These are phyloP conservation scores for Drosophila mayri DNA, from an alignment of 1,140 invertebrate species.

Conservation along the genomic window DNA sequence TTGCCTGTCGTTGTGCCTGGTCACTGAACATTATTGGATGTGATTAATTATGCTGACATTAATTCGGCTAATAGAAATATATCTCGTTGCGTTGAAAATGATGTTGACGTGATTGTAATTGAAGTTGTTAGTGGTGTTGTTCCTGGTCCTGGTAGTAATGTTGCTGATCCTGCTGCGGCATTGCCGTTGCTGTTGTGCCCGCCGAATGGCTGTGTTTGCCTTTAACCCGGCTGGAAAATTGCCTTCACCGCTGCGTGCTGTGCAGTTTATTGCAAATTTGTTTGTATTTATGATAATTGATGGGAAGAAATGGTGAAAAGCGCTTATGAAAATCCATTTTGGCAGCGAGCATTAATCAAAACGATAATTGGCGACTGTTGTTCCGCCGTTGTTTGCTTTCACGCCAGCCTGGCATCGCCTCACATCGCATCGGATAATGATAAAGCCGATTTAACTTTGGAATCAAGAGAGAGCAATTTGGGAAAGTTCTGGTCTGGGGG, in stretches of 20 bases:
- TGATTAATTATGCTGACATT: conserved; percentile 84
- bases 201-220: conserved; percentile 62
- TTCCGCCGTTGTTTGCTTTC: conserved; percentile 57
- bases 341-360: conserved; percentile 74
- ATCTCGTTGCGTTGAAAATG: conserved; percentile 81
- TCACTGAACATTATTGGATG: conserved; percentile 65
- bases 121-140: conserved; percentile 63
- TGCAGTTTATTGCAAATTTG: conserved; percentile 83
- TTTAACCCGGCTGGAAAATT: conserved; percentile 75
- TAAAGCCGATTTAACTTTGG: conserved; percentile 28
- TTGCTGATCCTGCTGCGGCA: conserved; percentile 31
- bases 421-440: conserved; percentile 32
- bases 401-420: conserved; percentile 33
- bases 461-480: conserved; percentile 21
- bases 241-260: conserved; percentile 72
- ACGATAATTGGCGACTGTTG: conserved; percentile 78
- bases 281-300: conserved; percentile 78
- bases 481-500: conserved; percentile 53
- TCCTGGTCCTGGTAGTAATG: conserved; percentile 20
- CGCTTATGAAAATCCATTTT: conserved; percentile 78
- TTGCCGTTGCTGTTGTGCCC: conserved; percentile 27
- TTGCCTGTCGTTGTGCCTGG: conserved; percentile 33
- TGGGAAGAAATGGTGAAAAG: conserved; percentile 75
- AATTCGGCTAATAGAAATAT: conserved; percentile 84
- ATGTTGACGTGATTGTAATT: conserved; percentile 83